Percentiles rank a stretch among this genome's conserved stretches.
Evolutionary conservation across 1,140 invertebrate genomes (phyloP).

Genomic region (Sycobia sp.): DNA sequence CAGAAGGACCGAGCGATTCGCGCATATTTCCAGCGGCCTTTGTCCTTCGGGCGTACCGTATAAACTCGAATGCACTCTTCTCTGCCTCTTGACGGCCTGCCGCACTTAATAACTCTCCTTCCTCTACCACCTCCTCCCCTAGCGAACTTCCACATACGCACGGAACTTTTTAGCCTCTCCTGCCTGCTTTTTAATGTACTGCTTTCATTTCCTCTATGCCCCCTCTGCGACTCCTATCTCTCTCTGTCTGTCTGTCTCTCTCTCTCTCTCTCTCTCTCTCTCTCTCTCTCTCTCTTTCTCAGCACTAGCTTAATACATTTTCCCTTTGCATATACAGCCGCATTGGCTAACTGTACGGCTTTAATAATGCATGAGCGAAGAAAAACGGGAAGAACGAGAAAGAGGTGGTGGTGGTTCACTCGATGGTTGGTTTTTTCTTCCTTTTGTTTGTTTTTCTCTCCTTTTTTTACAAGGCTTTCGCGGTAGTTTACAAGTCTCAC

Average conservation of each 20-base stretch:
- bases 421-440: constrained; percentile 49
- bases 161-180: not conserved
- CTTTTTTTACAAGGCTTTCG: not conserved
- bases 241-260: not conserved
- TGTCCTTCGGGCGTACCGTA: too few relatives aligned
- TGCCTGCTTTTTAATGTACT: too few relatives aligned
- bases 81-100: too few relatives aligned
- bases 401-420: constrained; percentile 53
- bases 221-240: too few relatives aligned
- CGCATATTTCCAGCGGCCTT: too few relatives aligned
- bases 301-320: constrained; percentile 48
- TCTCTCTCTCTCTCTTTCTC: constrained; percentile 27
- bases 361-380: constrained; percentile 58
- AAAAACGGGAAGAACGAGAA: constrained; percentile 25
- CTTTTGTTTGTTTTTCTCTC: constrained; percentile 19
- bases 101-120: too few relatives aligned
- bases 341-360: constrained; percentile 55
- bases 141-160: too few relatives aligned
- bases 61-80: too few relatives aligned
- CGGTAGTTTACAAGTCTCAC: not conserved
- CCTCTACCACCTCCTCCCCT: too few relatives aligned
- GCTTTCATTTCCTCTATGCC: too few relatives aligned
- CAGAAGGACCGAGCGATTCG: too few relatives aligned
- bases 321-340: constrained; percentile 53
- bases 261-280: constrained; percentile 27